phyloP scores from a whole-genome alignment of 2,797 vertebrate genomes.

The Coregonus sp. region DNA sequence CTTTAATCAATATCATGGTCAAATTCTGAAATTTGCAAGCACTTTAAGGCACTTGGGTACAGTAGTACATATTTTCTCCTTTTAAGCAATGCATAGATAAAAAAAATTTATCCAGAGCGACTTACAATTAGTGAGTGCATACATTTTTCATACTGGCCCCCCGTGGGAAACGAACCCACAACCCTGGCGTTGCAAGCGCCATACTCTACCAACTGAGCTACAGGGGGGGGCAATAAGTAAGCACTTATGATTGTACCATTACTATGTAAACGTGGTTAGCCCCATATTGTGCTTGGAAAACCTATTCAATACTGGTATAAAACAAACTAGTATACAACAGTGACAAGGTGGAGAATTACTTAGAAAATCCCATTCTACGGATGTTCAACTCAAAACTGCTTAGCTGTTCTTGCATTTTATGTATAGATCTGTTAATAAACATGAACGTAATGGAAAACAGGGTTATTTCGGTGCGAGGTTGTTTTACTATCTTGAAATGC shows the following conservation, averaged over 20 bases:
- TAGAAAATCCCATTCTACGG: slow-evolving; percentile 5
- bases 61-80: slow-evolving; percentile 36
- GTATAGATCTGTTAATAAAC: slow-evolving; percentile 16
- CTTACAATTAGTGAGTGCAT: too few species aligned
- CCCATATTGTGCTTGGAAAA: slow-evolving; percentile 23
- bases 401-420: background rate
- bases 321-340: too few species aligned
- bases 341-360: too few species aligned
- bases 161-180: too few species aligned
- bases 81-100: slow-evolving; percentile 64
- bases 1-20: too few species aligned
- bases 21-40: too few species aligned
- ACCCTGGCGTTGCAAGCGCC: too few species aligned
- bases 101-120: slow-evolving; percentile 11
- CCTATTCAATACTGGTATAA: background rate
- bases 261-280: slow-evolving; percentile 68
- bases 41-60: slow-evolving; percentile 62
- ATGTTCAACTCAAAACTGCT: background rate
- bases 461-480: background rate
- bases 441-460: slow-evolving; percentile 16
- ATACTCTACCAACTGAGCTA: too few species aligned
- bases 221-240: background rate
- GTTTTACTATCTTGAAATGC: slow-evolving; percentile 15
- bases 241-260: slow-evolving; percentile 42
- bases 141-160: too few species aligned